phyloP scores from a whole-genome alignment of 2,797 vertebrate species.

The Tragopan temminckii region DNA sequence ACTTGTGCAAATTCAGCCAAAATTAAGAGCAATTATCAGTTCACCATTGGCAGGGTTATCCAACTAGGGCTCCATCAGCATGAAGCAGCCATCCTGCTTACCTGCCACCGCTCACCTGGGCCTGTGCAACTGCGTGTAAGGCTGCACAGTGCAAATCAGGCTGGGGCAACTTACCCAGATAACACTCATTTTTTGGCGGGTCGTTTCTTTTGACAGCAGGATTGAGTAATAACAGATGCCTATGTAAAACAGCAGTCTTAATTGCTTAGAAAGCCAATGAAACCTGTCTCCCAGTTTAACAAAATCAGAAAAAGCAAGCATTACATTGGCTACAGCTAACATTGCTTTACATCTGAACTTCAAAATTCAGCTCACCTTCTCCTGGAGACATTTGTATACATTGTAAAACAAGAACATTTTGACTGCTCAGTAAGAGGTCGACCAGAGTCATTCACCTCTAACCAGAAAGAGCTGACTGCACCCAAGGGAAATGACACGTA shows the following conservation, averaged over 20 bases:
- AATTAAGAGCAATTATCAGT: background rate
- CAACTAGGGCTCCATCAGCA: background rate
- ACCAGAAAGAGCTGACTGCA: background rate
- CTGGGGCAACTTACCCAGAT: background rate
- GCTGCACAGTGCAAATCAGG: background rate
- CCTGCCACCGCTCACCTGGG: background rate
- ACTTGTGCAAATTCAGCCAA: background rate
- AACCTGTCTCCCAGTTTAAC: background rate
- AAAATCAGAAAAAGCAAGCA: background rate
- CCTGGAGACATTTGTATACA: background rate
- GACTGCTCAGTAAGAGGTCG: background rate
- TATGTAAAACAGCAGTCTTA: background rate
- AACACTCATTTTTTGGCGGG: background rate
- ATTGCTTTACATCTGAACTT: background rate
- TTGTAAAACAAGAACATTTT: background rate
- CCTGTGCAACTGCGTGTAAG: background rate
- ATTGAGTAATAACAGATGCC: background rate
- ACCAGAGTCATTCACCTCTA: background rate
- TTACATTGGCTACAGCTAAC: background rate
- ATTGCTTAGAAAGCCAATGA: background rate
- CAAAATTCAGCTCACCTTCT: background rate
- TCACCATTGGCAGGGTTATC: background rate
- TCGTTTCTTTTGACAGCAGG: background rate
- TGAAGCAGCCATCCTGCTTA: background rate
- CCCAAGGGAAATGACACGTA: background rate